Base-by-base conservation (phyloP, 2,888 invertebrate species). In the Sesia bembeciformis region DNA sequence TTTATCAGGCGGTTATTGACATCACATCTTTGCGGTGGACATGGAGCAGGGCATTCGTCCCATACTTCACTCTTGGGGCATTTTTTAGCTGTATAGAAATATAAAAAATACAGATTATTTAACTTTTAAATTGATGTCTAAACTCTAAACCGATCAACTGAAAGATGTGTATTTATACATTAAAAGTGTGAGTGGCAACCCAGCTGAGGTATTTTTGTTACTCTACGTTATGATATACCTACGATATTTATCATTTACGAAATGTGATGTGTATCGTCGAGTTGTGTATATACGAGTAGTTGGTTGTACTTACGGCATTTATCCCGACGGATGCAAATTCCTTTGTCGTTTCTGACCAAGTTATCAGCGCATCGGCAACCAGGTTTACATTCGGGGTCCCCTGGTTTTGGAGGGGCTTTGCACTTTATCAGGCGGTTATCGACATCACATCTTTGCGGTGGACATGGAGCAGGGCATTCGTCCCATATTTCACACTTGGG, bases 1-100 rank as follows among this genome's bases (percentile, higher is more conserved):
- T 8, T 8, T 8, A 46, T 46, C n/a, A 46, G 1, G 8, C n/a
- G n/a, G n/a, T 8, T 46, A 8, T 46, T 8, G 46, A 46, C 46
- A 6, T 64, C 65, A 56, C 74, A 76, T 1, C 60, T 65, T 40
- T 52, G 58, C 4, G 67, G 67, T 3, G 71, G 72, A 42, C 74
- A 74, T 7, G 8, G 46, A 4, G 8, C 8, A 8, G 46, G 46
- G 8, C 46, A 46, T 46, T 46, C 46, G 8, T 46, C 8, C n/a
- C n/a, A 46, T 46, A 46, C 46, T 46, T 46, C 46, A 46, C 8
- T 46, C 39, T 46, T 6, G n/a, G n/a, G n/a, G n/a, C n/a, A n/a
- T n/a, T n/a, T n/a, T n/a, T n/a, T n/a, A n/a, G n/a, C n/a, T n/a
- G n/a, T n/a, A n/a, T n/a, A n/a, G n/a, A n/a, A n/a, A n/a, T n/a